Conservation (phyloP, 35 echinoderm and acorn worm species). For the Ptychodera flava region DNA sequence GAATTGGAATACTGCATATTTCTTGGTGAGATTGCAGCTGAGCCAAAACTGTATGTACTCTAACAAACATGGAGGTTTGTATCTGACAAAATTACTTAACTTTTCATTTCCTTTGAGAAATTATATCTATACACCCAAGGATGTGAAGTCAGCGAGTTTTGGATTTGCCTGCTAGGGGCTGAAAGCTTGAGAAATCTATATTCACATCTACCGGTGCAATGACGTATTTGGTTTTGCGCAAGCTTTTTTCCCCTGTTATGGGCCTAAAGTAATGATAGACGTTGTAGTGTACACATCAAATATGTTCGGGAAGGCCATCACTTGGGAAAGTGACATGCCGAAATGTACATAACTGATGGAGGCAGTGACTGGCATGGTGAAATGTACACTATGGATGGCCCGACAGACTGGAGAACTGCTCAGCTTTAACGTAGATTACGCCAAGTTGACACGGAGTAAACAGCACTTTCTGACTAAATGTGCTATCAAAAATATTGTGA, state of each 20-base stretch:
- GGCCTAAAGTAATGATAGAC: neutral
- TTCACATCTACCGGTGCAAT: neutral
- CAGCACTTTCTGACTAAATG: too few species aligned
- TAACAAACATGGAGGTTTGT: neutral
- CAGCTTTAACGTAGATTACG: neutral
- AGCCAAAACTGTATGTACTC: neutral
- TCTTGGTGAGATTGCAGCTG: too few species aligned
- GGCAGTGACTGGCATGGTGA: neutral
- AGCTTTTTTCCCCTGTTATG: too few species aligned
- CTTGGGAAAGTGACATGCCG: neutral
- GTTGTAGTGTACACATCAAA: neutral
- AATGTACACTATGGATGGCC: too few species aligned
- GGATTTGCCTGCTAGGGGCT: neutral
- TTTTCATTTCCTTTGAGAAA: neutral
- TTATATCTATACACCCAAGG: neutral
- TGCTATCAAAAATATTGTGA: too few species aligned
- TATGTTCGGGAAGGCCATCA: neutral
- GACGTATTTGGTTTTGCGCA: neutral
- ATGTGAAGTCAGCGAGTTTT: neutral
- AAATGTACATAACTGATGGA: neutral
- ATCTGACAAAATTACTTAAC: neutral
- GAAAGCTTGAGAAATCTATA: neutral
- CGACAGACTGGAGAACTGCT: too few species aligned
- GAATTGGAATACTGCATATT: too few species aligned
- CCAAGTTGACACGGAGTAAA: neutral